Base-by-base conservation (phyloP, 2,113 vertebrate genomes). In the Irena cyanogastra region DNA sequence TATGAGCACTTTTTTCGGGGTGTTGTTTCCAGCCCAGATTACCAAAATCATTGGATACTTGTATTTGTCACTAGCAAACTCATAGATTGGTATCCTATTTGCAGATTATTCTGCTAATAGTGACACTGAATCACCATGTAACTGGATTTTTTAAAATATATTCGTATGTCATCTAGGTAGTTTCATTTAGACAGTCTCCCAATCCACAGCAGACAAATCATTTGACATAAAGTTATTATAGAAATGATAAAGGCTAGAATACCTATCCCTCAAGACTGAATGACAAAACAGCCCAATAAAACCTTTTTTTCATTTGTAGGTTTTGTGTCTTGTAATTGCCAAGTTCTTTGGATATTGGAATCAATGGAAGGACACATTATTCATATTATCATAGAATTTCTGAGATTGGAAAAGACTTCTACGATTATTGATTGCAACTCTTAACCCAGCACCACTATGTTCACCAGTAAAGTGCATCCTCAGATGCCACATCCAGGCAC, bases 341-440 rank as follows among this genome's bases (percentile, higher is more conserved):
- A 17, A 13, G 4, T 30, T 65, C n/a, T 70, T 69, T 39, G 7
- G 28, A 26, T 52, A 56, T 42, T 23, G 5, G 23, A 61, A 33
- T 59, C 26, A 68, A 45, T 28, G 20, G 22, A 5, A 70, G 11
- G 6, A 63, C 37, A 27, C 2, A 23, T 60, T 83, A 39, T 27
- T 65, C 12, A 52, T 13, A 31, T 3, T 27, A 56, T 35, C 5
- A 35, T 18, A 19, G 9, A 68, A 41, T 4, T 3, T 3, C 41
- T 69, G 9, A 26, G n/a, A 22, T 41, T 35, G 26, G 54, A 83
- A 69, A 61, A 47, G 6, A 4, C 3, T 31, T 47, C 5, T 47
- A 6, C 1, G 2, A 35, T 35, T 24, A 41, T 23, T 0, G 0
- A 3, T 54, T 41, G 17, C 30, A 54, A 4, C 11, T 27, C 14